These are phyloP conservation scores for Pseudachorutes palmiensis DNA, from an alignment of 1,140 invertebrate genomes.

Conservation along the genomic window DNA sequence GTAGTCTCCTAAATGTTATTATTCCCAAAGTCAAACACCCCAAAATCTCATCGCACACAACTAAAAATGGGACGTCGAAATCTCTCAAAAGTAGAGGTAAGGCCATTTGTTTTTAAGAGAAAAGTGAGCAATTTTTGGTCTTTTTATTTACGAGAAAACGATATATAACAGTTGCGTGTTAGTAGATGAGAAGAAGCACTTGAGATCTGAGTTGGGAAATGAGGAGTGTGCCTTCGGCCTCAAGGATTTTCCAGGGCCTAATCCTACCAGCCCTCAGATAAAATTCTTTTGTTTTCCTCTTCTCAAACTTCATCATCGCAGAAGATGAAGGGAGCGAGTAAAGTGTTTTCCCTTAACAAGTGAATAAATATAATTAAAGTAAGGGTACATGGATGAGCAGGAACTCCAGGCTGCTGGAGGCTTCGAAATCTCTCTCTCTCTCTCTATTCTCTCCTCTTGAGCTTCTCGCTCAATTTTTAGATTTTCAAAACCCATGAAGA, in stretches of 20 bases:
- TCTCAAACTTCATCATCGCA: not conserved
- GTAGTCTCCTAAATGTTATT: conserved; percentile 33
- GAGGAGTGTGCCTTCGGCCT: not conserved
- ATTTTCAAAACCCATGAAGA: not conserved
- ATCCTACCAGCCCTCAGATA: not conserved
- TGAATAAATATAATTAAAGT: not conserved
- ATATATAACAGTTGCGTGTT: too few relatives aligned
- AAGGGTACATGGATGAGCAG: not conserved
- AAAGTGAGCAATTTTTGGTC: not conserved
- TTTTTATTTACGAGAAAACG: too few relatives aligned
- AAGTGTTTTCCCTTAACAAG: not conserved
- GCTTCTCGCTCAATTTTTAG: not conserved
- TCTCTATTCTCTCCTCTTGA: not conserved
- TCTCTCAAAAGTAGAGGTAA: conserved; percentile 26
- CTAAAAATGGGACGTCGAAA: conserved; percentile 32
- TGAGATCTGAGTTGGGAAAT: too few relatives aligned
- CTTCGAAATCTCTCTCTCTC: too few relatives aligned
- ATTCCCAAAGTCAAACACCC: conserved; percentile 36
- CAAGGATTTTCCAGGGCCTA: too few relatives aligned
- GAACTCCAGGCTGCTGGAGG: not conserved
- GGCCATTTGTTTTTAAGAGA: too few relatives aligned
- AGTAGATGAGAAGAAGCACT: too few relatives aligned
- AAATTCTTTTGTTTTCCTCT: not conserved
- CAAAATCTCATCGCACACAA: not conserved
- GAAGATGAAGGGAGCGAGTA: not conserved